Evolutionary conservation across 2,888 invertebrate genomes (phyloP), one percentile per base, ranked within the genome.

Genomic region (Criorhina ranunculi): DNA sequence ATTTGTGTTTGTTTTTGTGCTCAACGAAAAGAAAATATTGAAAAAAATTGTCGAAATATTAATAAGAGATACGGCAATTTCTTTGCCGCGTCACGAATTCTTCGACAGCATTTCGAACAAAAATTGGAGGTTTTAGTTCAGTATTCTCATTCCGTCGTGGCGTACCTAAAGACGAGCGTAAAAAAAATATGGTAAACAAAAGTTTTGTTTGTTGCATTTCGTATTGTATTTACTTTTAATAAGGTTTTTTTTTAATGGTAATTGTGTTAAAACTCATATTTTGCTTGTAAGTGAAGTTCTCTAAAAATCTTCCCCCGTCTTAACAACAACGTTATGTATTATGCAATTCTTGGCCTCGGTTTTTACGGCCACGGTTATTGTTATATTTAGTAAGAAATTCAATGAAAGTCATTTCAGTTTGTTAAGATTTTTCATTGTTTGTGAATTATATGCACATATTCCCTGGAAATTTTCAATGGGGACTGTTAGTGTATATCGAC

Each of bases 101-200:
- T 53, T 51, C 57, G 40, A 60, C 17, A 85, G 29, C 31, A 64
- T 19, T 42, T 79, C 15, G 29, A 64, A 85, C 44, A 88, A 89
- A 88, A 86, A 90, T 90, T 89, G 91, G 91, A 88, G 89, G 90
- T 83, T 88, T 91, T 87, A 91, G 91, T 91, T 88, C 89, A 88
- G 87, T 90, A 88, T 90, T 89, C 87, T 88, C 89, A 87, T 87
- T 90, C 89, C 90, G 89, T 88, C 90, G 91, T 91, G 91, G 91
- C 90, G 90, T 88, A 89, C 88, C 89, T 89, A 88, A 88, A 88
- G 89, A 89, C 88, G 88, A 89, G 87, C 88, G 85, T 81, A 86
- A 88, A 87, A 88, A 88, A 87, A 89, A 88, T 88, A 91, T 91
- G 91, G 91, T 91, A 91, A 90, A 88, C 73, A 66, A 67, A 40